phyloP scores from a whole-genome alignment of 2,797 vertebrate genomes.

The Emys orbicularis region DNA sequence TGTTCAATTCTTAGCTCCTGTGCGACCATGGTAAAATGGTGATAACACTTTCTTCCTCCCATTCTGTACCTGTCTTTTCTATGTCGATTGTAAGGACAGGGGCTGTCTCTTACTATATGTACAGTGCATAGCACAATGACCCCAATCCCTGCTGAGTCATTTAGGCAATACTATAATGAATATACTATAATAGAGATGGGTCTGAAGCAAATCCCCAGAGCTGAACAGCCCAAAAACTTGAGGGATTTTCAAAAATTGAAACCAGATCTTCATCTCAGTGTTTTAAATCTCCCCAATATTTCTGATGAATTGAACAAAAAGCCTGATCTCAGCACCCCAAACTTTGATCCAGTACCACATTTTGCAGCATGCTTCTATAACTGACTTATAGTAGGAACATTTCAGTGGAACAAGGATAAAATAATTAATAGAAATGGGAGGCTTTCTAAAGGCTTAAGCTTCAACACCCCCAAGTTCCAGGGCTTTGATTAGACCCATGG shows the following conservation, averaged over 20 bases:
- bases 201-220: background rate
- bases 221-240: background rate
- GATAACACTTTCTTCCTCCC: background rate
- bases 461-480: background rate
- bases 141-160: background rate
- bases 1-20: background rate
- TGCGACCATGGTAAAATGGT: background rate
- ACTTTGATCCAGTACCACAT: background rate
- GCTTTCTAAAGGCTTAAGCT: background rate
- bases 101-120: background rate
- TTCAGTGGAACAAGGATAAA: background rate
- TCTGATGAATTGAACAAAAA: background rate
- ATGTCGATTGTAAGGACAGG: slow-evolving; percentile 15
- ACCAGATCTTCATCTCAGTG: background rate
- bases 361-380: background rate
- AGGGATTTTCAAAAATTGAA: background rate
- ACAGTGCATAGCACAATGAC: background rate
- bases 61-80: background rate
- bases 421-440: background rate
- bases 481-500: background rate
- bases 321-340: background rate
- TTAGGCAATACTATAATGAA: background rate
- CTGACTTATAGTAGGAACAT: background rate
- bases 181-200: background rate
- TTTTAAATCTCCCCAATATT: background rate